A percentile compares a stretch with the other conserved stretches of the same genome.
phyloP scores from a whole-genome alignment of 2,113 vertebrate genomes.

The Willisornis vidua region DNA sequence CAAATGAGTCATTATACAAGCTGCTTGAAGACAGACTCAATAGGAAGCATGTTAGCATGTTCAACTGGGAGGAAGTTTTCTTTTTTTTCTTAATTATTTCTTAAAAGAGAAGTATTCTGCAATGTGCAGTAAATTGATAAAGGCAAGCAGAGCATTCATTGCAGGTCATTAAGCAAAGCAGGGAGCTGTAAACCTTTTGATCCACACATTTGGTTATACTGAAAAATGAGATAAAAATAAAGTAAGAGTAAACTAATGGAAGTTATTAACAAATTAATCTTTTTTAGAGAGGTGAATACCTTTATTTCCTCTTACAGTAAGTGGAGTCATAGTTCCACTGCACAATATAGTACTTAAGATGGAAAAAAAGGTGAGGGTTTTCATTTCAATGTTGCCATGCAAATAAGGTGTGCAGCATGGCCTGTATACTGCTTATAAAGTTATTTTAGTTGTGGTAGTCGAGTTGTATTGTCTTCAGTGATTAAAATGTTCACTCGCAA shows the following conservation, averaged over 20 bases:
- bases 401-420: not conserved
- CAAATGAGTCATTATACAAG: not conserved
- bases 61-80: not conserved
- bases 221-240: conserved; percentile 3
- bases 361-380: not conserved
- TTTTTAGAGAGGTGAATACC: not conserved
- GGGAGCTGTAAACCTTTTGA: not conserved
- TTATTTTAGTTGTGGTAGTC: not conserved
- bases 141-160: not conserved
- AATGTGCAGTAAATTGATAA: conserved; percentile 22
- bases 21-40: conserved; percentile 23
- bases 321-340: not conserved
- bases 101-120: not conserved
- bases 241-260: not conserved
- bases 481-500: not conserved
- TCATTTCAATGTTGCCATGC: not conserved
- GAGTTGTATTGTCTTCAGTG: not conserved
- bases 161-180: not conserved
- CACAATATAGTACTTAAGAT: not conserved
- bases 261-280: not conserved
- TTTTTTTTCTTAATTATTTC: not conserved
- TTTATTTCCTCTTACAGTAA: not conserved
- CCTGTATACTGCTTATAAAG: not conserved
- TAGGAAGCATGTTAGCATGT: not conserved
- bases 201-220: not conserved